A percentile compares a stretch with the other conserved stretches of the same genome.
Evolutionary conservation across 1,140 invertebrate genomes (phyloP).

Genomic region (Trachymyrmex cornetzi): DNA sequence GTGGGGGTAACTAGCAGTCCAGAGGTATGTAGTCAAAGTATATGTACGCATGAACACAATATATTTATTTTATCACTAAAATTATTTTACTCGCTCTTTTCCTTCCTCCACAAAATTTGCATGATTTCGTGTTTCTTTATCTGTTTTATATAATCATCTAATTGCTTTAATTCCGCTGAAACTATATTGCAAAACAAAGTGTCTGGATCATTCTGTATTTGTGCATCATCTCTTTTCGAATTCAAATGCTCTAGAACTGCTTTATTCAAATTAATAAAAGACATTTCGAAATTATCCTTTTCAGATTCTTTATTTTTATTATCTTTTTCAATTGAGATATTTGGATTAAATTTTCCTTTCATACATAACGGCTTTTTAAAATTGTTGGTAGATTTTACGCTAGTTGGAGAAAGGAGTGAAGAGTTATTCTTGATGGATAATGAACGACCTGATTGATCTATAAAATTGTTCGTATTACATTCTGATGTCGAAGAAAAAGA

Average conservation of each 20-base stretch:
- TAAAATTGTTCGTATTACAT: too few relatives aligned
- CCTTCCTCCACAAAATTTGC: conserved; percentile 6
- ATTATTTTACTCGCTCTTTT: neutral
- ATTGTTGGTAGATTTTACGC: too few relatives aligned
- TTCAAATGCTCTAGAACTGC: neutral
- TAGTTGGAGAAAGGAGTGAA: too few relatives aligned
- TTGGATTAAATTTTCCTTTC: conserved; percentile 13
- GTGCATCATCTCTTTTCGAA: neutral
- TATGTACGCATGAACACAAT: neutral
- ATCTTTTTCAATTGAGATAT: neutral
- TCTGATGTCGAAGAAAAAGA: too few relatives aligned
- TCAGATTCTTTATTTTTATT: too few relatives aligned
- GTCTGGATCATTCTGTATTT: conserved; percentile 26
- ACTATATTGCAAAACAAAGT: conserved; percentile 7
- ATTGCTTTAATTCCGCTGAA: neutral
- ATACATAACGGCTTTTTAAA: neutral
- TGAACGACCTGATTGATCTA: too few relatives aligned
- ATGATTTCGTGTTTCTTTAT: conserved; percentile 8
- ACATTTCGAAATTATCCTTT: neutral
- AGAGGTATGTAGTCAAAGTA: too few relatives aligned
- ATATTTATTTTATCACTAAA: neutral
- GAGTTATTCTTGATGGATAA: too few relatives aligned
- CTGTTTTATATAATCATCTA: neutral
- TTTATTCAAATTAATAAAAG: conserved; percentile 17
- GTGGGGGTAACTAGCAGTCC: too few relatives aligned